Base-by-base conservation (phyloP, 2,888 invertebrate species). In the Invenusta paracnida region DNA sequence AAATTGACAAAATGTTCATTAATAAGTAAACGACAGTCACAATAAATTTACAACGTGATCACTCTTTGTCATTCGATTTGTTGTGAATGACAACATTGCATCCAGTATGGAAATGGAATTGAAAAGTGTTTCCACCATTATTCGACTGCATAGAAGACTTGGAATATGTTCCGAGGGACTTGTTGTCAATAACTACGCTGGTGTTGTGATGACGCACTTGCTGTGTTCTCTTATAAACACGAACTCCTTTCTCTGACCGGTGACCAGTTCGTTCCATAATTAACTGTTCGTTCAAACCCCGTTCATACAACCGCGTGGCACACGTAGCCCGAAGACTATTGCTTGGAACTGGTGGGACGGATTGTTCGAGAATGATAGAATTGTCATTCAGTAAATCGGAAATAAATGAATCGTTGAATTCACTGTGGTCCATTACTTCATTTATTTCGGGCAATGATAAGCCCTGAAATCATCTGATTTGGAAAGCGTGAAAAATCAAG, bases 11-110 rank as follows among this genome's bases (percentile, higher is more conserved):
- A 73, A 73, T 73, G 73, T 73, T 73, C 73, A 23, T 73, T 73
- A 73, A 73, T 73, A 73, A 73, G 73, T 73, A 73, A 73, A 73
- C 73, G 73, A 73, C 73, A 73, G 73, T 73, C 73, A 73, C 73
- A 73, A 73, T 73, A 73, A 73, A 23, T 73, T 73, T 73, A 23
- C 73, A 73, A 73, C 27, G 73, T 73, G 27, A 73, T 73, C 25
- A 73, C 73, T 73, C 27, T 73, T 73, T 73, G 27, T 73, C 73
- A 73, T 73, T 73, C 5, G 73, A 73, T 23, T 73, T 73, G 73
- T 48, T 73, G 73, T 73, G 73, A n/a, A 73, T 73, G 17, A 73
- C 73, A 73, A 73, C 73, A 73, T 73, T 73, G 73, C 27, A 73
- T 5, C 17, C 11, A 73, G 73, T 73, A 73, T 73, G 11, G 73